Base-by-base conservation (phyloP, 2,113 vertebrate genomes). In the Neodontobutis hainanensis region DNA sequence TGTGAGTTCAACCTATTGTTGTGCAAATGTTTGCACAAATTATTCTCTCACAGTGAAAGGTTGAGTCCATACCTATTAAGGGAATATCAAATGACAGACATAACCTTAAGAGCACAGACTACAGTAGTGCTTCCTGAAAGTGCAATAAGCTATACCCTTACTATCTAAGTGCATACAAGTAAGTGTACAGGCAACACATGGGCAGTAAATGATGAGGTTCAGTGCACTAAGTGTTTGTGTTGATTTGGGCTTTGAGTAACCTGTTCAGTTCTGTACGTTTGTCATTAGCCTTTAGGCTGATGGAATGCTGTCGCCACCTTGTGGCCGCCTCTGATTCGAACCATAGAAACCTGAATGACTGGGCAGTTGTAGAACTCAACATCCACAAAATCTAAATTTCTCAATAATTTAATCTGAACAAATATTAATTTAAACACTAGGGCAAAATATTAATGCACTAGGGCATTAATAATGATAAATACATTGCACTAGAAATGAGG, bases 101-200 rank as follows among this genome's bases (percentile, higher is more conserved):
- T 5, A 52, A 27, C 32, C 51, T 35, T 53, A 36, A 53, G 51
- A 53, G 51, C 51, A 14, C 19, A 27, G 19, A 3, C 19, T 53
- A 34, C 52, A 38, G 11, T 34, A 4, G 52, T n/a, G 34, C 52
- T 55, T 38, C 52, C 52, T n/a, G 52, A 55, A 55, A 55, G 50
- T 34, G 50, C 50, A 34, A 35, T 38, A 55, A 55, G 34, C 50
- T 36, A 12, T 6, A 12, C 34, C 52, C 35, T 55, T 7, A 55
- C 50, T 52, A 27, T 27, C 38, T 36, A 32, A 53, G 52, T 55
- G 52, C 34, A n/a, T 40, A 8, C 38, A 40, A 6, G 5, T 55
- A 35, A 55, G 52, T 55, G 50, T 27, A 35, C 11, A n/a, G 52
- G 52, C 34, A 55, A 55, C 52, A 6, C 36, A 36, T n/a, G 14